A percentile compares a stretch with the other conserved stretches of the same genome.
Evolutionary conservation across 2,113 vertebrate genomes (phyloP).

Genomic region (Malurus melanocephalus): DNA sequence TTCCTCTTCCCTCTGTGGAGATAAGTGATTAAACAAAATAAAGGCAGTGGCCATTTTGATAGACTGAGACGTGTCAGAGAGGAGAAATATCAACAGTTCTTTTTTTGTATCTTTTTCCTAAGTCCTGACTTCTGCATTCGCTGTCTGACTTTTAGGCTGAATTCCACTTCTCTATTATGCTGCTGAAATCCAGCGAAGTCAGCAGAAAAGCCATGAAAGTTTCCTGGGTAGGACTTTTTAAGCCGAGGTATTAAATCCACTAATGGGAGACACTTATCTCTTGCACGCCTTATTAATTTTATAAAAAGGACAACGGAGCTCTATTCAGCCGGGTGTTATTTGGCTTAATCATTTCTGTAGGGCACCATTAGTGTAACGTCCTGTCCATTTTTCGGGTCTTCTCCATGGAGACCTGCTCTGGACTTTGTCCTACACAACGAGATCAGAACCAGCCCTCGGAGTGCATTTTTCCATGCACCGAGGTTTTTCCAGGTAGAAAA

Average conservation of each 20-base stretch:
- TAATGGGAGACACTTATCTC: not conserved
- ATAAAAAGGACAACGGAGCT: not conserved
- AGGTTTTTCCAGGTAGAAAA: not conserved
- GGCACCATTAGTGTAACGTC: fast-evolving
- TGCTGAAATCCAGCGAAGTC: not conserved
- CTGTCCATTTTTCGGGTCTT: not conserved
- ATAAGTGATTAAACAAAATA: conserved; percentile 38
- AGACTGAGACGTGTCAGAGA: not conserved
- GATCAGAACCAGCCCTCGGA: not conserved
- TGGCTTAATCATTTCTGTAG: not conserved
- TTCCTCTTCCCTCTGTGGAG: conserved; percentile 55
- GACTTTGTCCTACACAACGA: not conserved
- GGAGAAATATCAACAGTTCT: not conserved
- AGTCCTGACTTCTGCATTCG: conserved; percentile 46
- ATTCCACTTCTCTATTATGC: conserved; percentile 20
- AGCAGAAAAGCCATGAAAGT: conserved; percentile 34
- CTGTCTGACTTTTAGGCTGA: not conserved
- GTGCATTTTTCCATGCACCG: not conserved
- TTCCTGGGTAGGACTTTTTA: conserved; percentile 4
- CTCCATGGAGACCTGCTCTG: not conserved
- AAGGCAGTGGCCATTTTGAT: conserved; percentile 12
- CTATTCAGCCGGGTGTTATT: not conserved
- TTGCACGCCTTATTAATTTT: not conserved
- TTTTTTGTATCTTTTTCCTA: conserved; percentile 25
- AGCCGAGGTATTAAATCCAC: not conserved